Percentiles rank a stretch among this genome's conserved stretches.
Conservation (phyloP, 2,797 vertebrate species). For the Dendrocincla fuliginosa region DNA sequence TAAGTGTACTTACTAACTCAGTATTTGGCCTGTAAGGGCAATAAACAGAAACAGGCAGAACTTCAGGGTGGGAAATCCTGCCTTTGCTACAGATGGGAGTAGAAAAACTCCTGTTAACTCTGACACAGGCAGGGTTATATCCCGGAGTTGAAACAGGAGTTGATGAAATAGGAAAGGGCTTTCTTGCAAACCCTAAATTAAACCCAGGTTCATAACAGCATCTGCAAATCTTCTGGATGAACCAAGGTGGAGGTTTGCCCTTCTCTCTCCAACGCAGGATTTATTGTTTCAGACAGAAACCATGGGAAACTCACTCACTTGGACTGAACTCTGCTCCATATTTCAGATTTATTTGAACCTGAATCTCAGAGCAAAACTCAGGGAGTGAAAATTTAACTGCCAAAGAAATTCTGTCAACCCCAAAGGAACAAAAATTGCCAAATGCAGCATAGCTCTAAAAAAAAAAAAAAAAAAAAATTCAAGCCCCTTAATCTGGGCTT, state of each 20-base stretch:
- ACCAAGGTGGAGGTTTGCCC: constrained; percentile 3
- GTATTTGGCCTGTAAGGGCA: not conserved
- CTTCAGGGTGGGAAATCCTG: not conserved
- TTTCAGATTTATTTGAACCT: constrained; percentile 40
- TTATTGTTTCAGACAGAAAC: constrained; percentile 46
- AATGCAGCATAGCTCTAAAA: not conserved
- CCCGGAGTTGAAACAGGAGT: not conserved
- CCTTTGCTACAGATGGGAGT: not conserved
- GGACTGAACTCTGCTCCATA: not conserved
- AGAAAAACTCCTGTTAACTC: not conserved
- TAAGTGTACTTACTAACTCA: not conserved
- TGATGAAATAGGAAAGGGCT: not conserved
- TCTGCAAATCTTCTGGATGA: constrained; percentile 18
- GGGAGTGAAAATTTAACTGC: constrained; percentile 29
- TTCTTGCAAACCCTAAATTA: constrained; percentile 25
- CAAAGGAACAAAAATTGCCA: constrained; percentile 24
- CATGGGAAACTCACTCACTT: constrained; percentile 48
- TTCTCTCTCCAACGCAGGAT: not conserved
- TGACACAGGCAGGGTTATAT: not conserved
- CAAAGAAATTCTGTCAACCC: constrained; percentile 12
- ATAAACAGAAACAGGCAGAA: not conserved
- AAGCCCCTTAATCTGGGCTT: constrained; percentile 2
- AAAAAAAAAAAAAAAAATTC: not conserved
- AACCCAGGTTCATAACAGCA: constrained; percentile 30
- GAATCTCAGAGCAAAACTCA: constrained; percentile 28